Percentiles rank a stretch among this genome's conserved stretches.
Conservation (phyloP, 2,888 invertebrate species). For the Ypsolopha sequella region DNA sequence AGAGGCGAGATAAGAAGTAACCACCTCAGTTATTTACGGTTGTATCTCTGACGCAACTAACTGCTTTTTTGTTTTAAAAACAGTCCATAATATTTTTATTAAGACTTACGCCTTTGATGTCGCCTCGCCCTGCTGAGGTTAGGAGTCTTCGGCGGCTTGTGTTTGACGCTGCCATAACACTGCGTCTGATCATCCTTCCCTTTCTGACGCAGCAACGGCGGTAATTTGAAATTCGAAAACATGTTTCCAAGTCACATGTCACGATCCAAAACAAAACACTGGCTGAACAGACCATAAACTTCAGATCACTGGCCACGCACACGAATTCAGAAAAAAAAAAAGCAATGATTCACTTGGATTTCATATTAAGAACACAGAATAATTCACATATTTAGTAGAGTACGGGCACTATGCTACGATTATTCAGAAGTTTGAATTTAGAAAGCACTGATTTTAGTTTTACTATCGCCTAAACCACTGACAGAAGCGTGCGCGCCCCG, state of each 20-base stretch:
- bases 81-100: background rate
- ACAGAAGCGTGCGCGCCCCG: conserved; percentile 35
- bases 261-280: background rate
- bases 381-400: background rate
- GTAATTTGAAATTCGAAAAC: conserved; percentile 71
- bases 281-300: background rate
- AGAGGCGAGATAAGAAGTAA: too few species aligned
- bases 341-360: background rate
- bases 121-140: conserved; percentile 58
- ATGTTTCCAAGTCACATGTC: conserved; percentile 24
- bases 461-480: conserved; percentile 9
- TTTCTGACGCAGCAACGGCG: conserved; percentile 52
- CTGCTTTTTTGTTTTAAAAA: too few species aligned
- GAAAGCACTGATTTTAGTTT: conserved; percentile 12
- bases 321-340: background rate
- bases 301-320: background rate
- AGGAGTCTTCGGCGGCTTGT: conserved; percentile 71
- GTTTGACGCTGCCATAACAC: conserved; percentile 58
- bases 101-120: conserved; percentile 62
- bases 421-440: background rate
- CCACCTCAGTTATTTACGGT: too few species aligned
- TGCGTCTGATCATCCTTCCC: conserved; percentile 62
- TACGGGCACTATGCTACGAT: background rate
- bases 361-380: background rate
- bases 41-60: too few species aligned